Evolutionary conservation across 2,888 invertebrate genomes (phyloP).

Genomic region (Uropetala carovei): DNA sequence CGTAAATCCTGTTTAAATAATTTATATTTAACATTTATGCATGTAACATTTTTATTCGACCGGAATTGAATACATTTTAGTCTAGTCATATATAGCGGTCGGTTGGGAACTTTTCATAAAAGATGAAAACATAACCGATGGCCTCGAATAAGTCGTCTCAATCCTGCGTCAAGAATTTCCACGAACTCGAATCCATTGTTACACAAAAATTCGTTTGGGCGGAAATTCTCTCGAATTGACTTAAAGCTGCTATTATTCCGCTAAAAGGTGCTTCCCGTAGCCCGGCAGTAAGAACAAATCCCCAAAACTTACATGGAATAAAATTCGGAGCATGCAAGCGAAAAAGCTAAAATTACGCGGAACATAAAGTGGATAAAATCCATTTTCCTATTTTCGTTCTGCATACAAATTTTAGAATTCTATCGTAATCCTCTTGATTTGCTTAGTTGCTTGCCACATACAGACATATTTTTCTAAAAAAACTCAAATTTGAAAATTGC

Average conservation of each 20-base stretch:
- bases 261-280: not conserved
- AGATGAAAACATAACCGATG: no score
- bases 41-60: no score
- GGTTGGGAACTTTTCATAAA: not conserved
- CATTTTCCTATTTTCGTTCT: no score
- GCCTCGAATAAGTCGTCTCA: not conserved
- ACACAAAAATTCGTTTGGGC: not conserved
- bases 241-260: slow-evolving; percentile 20
- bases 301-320: not conserved
- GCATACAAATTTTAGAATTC: no score
- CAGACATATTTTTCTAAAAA: no score
- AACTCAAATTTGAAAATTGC: no score
- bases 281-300: not conserved
- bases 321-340: not conserved
- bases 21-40: no score
- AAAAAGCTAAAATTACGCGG: not conserved
- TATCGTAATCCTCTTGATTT: no score
- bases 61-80: no score
- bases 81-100: not conserved
- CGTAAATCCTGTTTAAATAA: no score
- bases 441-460: no score
- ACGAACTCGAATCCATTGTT: slow-evolving; percentile 1
- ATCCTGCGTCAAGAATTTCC: not conserved
- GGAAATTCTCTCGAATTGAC: not conserved
- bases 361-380: not conserved